phyloP scores from a whole-genome alignment of 2,888 invertebrate genomes.

The Argyresthia goedartella region DNA sequence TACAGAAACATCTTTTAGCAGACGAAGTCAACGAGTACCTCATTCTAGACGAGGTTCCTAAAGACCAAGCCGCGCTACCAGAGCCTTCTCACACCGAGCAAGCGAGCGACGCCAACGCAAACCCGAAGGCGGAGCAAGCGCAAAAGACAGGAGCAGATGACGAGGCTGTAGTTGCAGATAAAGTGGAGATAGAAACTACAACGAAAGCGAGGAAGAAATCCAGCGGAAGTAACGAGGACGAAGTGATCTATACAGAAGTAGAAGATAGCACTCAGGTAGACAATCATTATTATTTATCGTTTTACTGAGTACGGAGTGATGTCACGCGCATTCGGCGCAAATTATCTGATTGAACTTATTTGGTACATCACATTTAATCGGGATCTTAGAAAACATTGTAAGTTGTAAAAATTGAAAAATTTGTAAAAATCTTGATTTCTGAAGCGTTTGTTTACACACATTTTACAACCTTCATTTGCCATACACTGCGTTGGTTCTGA shows the following conservation, averaged over 20 bases:
- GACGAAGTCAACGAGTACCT: conserved; percentile 38
- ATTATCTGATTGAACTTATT: too few relatives aligned
- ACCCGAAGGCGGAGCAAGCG: background rate
- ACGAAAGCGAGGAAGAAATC: conserved; percentile 5
- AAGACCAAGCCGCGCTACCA: conserved; percentile 38
- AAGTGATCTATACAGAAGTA: conserved; percentile 53
- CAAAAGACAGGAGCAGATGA: background rate
- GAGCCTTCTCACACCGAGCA: conserved; percentile 40
- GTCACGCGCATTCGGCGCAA: too few relatives aligned
- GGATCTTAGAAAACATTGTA: too few relatives aligned
- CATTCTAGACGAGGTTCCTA: conserved; percentile 41
- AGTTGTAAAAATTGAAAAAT: too few relatives aligned
- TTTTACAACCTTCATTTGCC: too few relatives aligned
- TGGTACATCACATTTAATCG: too few relatives aligned
- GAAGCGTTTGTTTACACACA: too few relatives aligned
- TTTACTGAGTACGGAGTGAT: too few relatives aligned
- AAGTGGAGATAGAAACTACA: background rate
- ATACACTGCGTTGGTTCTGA: too few relatives aligned
- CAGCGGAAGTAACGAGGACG: conserved; percentile 22
- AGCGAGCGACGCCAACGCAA: conserved; percentile 7
- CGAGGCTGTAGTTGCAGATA: background rate
- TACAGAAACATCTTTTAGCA: conserved; percentile 19
- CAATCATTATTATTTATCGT: too few relatives aligned
- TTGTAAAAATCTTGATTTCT: too few relatives aligned
- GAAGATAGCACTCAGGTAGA: conserved; percentile 49